Evolutionary conservation across 2,113 vertebrate genomes (phyloP).

Genomic region (Riparia riparia): DNA sequence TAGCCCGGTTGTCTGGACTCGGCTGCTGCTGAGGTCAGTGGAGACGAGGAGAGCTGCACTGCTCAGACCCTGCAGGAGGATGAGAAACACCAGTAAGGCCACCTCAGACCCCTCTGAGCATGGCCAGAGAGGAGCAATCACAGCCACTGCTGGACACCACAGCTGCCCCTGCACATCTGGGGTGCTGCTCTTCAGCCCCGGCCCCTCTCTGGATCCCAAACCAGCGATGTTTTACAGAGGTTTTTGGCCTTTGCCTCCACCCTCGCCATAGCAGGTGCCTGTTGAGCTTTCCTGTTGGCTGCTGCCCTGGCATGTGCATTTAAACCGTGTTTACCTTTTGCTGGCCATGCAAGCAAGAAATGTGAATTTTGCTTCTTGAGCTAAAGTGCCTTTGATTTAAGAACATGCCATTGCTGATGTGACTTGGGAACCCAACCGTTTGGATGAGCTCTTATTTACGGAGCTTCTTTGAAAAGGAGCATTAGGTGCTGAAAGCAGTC

Average conservation of each 20-base stretch:
- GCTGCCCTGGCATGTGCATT: background rate
- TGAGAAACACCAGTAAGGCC: fast-evolving
- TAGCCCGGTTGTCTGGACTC: background rate
- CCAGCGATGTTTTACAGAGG: background rate
- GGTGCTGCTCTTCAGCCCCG: background rate
- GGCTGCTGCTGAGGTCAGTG: background rate
- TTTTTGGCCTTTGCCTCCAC: background rate
- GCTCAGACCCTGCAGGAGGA: slow-evolving; percentile 5
- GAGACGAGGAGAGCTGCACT: background rate
- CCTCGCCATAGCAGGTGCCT: fast-evolving
- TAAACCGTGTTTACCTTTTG: background rate
- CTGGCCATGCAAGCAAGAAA: background rate
- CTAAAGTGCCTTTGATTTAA: background rate
- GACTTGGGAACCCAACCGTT: background rate
- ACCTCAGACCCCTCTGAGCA: background rate
- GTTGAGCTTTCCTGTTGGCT: background rate
- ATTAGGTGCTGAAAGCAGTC: background rate
- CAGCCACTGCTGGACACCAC: fast-evolving
- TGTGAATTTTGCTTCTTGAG: background rate
- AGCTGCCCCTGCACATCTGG: fast-evolving
- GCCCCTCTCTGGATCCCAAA: background rate
- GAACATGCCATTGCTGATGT: background rate
- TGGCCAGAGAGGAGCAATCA: background rate
- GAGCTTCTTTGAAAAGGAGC: background rate
- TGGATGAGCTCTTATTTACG: background rate